A percentile compares a stretch with the other conserved stretches of the same genome.
Evolutionary conservation across 2,888 invertebrate genomes (phyloP).

Genomic region (Oegoconia quadripuncta): DNA sequence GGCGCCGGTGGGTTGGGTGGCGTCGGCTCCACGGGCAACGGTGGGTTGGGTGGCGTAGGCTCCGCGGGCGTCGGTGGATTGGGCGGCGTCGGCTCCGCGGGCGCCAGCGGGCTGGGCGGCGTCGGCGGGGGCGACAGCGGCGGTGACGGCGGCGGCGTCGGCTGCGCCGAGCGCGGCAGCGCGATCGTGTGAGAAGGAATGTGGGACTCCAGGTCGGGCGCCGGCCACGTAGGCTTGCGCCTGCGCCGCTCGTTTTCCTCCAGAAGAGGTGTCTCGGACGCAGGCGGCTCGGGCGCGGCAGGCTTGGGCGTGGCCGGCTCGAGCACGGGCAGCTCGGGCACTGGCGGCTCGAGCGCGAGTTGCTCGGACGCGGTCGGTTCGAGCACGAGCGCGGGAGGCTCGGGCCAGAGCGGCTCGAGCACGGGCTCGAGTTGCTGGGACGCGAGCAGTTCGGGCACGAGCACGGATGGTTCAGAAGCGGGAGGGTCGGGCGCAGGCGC

Average conservation of each 20-base stretch:
- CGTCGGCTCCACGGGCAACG: conserved; percentile 21
- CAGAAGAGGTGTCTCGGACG: too few relatives aligned
- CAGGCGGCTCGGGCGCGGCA: too few relatives aligned
- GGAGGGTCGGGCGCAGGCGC: conserved; percentile 17
- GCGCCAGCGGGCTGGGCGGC: conserved; percentile 41
- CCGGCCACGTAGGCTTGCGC: conserved; percentile 45
- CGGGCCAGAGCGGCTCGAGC: background rate
- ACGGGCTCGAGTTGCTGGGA: too few relatives aligned
- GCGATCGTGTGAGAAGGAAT: conserved; percentile 81
- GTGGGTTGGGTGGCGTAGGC: conserved; percentile 76
- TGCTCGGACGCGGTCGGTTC: too few relatives aligned
- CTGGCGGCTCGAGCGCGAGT: too few relatives aligned
- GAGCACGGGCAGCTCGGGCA: too few relatives aligned
- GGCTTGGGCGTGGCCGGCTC: too few relatives aligned
- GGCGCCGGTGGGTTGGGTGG: conserved; percentile 41
- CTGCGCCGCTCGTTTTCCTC: conserved; percentile 32
- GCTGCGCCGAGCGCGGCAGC: conserved; percentile 53
- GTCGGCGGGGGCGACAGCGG: conserved; percentile 22
- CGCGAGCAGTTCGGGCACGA: background rate
- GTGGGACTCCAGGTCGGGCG: conserved; percentile 80
- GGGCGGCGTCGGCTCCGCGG: conserved; percentile 54
- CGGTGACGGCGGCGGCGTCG: conserved; percentile 35
- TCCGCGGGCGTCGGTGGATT: conserved; percentile 54
- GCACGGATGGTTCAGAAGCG: background rate
- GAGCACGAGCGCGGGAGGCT: background rate